These are phyloP conservation scores for Anoplolepis gracilipes DNA, from an alignment of 1,140 invertebrate genomes.

Conservation along the genomic window DNA sequence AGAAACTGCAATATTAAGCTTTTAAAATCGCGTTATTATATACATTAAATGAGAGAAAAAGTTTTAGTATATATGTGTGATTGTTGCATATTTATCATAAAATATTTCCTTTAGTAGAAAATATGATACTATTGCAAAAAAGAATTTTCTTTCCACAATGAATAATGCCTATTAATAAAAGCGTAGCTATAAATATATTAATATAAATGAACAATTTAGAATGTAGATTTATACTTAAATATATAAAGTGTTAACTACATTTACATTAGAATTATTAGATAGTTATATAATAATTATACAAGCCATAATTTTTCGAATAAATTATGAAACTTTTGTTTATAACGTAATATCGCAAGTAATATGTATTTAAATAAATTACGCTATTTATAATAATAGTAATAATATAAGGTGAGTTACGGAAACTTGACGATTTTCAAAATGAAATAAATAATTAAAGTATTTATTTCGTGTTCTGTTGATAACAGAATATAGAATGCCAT, in stretches of 20 bases:
- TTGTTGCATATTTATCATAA: background rate
- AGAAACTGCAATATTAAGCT: constrained; percentile 49
- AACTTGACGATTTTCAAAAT: no score
- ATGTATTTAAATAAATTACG: background rate
- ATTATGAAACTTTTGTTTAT: background rate
- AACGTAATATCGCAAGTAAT: background rate
- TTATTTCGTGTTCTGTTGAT: no score
- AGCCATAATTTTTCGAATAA: background rate
- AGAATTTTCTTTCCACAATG: background rate
- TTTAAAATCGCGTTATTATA: constrained; percentile 30
- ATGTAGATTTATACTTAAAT: background rate
- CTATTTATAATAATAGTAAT: no score
- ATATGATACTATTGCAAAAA: background rate
- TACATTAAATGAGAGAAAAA: background rate
- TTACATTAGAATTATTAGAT: background rate
- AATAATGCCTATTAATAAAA: no score
- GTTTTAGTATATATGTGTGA: constrained; percentile 6
- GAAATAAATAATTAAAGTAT: no score
- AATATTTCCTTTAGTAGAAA: constrained; percentile 37
- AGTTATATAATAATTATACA: background rate
- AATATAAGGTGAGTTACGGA: no score
- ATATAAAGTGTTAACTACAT: background rate
- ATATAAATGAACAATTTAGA: background rate
- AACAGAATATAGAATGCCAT: no score
- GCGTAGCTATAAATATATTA: background rate